A percentile compares a stretch with the other conserved stretches of the same genome.
phyloP scores from a whole-genome alignment of 2,113 vertebrate species.

The Dermatemys mawii region DNA sequence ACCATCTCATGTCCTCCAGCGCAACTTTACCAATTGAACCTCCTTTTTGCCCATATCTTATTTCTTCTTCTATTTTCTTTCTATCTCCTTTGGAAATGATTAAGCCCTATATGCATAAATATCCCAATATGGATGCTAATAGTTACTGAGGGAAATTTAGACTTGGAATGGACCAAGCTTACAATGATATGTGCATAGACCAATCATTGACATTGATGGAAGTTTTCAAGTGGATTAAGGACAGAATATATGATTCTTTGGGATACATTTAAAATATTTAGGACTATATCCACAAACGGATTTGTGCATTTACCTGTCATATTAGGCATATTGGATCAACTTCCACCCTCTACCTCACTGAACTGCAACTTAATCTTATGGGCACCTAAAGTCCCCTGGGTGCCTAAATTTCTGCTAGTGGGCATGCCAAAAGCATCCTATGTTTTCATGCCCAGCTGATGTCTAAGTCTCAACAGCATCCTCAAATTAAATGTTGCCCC shows the following conservation, averaged over 20 bases:
- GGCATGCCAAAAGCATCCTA: no score
- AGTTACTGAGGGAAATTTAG: background rate
- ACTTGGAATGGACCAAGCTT: background rate
- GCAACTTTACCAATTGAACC: background rate
- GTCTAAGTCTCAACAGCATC: no score
- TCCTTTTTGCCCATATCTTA: fast-evolving
- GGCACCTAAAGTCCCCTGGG: no score
- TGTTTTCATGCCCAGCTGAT: no score
- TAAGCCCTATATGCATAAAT: background rate
- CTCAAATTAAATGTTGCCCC: no score
- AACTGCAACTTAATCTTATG: no score
- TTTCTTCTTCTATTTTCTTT: background rate
- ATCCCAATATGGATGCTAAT: background rate
- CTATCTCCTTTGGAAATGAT: background rate
- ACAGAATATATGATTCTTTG: background rate
- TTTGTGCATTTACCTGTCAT: no score
- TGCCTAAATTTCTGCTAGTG: no score
- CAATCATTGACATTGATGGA: background rate
- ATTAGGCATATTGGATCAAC: no score
- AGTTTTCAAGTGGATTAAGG: background rate
- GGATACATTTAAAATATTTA: background rate
- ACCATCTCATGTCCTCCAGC: background rate
- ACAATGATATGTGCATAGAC: background rate
- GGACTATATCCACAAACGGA: background rate
- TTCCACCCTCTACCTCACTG: no score